phyloP scores from a whole-genome alignment of 2,888 invertebrate species.

The Diplolepis rosae region DNA sequence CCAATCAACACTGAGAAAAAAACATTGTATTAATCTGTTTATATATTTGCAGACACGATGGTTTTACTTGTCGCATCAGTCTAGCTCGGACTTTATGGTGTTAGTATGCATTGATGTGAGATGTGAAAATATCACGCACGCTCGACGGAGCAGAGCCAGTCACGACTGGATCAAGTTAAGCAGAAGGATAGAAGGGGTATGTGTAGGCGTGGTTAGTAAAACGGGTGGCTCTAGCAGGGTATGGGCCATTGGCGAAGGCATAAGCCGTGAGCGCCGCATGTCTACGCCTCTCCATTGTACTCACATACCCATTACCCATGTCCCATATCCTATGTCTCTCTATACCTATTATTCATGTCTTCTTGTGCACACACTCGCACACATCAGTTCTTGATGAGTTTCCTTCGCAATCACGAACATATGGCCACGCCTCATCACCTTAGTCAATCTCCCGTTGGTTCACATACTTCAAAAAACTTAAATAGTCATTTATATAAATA shows the following conservation, averaged over 20 bases:
- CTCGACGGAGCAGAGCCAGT: constrained; percentile 51
- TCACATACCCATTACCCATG: constrained; percentile 1
- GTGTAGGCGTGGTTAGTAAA: constrained; percentile 57
- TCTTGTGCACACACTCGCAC: neutral
- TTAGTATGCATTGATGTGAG: constrained; percentile 8
- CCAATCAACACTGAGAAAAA: too few species aligned
- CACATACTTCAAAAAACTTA: too few species aligned
- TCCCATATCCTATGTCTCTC: too few species aligned
- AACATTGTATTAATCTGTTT: too few species aligned
- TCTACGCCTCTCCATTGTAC: constrained; percentile 63
- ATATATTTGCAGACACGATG: constrained; percentile 14
- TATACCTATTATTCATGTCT: neutral
- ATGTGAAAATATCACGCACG: constrained; percentile 48
- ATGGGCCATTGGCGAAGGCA: constrained; percentile 70
- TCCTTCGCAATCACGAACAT: neutral
- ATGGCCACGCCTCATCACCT: neutral
- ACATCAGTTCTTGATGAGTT: neutral
- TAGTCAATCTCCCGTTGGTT: neutral
- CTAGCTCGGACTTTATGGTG: constrained; percentile 13
- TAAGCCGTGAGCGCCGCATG: constrained; percentile 60
- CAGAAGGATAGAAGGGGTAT: constrained; percentile 45
- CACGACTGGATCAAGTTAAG: constrained; percentile 44
- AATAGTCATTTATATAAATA: too few species aligned
- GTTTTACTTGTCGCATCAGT: neutral
- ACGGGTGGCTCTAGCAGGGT: constrained; percentile 68